These are phyloP conservation scores for Dendrolimus pini DNA, from an alignment of 2,888 invertebrate species.

Conservation along the genomic window DNA sequence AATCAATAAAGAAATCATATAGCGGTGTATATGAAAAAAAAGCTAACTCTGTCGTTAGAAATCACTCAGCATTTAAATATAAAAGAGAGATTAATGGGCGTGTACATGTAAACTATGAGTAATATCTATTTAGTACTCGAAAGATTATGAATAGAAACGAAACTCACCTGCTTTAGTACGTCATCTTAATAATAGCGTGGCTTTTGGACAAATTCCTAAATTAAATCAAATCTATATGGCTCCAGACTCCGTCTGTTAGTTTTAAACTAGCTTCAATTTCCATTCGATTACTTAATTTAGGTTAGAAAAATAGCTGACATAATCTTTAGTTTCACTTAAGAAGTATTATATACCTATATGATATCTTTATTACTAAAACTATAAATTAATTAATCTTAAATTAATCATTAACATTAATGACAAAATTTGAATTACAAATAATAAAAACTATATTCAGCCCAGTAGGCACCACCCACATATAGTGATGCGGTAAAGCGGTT, in stretches of 20 bases:
- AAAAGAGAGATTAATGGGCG: background rate
- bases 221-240: slow-evolving; percentile 8
- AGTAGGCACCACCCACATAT: slow-evolving; percentile 34
- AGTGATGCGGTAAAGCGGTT: slow-evolving; percentile 18
- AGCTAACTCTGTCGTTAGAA: background rate
- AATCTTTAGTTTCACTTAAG: slow-evolving; percentile 15
- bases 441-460: slow-evolving; percentile 19
- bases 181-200: background rate
- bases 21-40: background rate
- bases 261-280: slow-evolving; percentile 36
- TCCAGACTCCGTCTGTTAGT: slow-evolving; percentile 45
- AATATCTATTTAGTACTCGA: background rate
- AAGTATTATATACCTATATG: slow-evolving; percentile 10
- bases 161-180: background rate
- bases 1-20: background rate
- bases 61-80: too few relatives aligned
- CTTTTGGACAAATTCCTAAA: background rate
- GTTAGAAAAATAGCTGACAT: slow-evolving; percentile 59
- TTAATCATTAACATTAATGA: slow-evolving; percentile 17
- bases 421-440: slow-evolving; percentile 26
- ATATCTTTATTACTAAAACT: background rate
- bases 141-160: background rate
- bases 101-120: background rate
- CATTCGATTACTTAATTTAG: slow-evolving; percentile 44
- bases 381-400: slow-evolving; percentile 17